Evolutionary conservation across 2,797 vertebrate species (phyloP).

Genomic region (Myiotriccus ornatus): DNA sequence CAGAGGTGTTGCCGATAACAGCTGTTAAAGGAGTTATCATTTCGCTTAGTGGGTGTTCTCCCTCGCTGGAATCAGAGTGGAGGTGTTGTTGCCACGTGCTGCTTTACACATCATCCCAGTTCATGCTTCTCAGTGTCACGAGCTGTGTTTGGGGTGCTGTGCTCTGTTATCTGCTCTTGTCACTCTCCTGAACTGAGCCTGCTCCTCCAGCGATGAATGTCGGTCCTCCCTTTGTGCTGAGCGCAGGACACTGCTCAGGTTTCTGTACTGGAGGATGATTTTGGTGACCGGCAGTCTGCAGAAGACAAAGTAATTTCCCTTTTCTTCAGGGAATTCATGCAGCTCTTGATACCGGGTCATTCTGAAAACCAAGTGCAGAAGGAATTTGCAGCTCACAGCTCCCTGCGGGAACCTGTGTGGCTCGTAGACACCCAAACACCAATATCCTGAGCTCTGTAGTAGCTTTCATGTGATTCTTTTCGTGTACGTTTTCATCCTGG

Average conservation of each 20-base stretch:
- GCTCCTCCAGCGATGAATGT: not conserved
- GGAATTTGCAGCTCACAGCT: not conserved
- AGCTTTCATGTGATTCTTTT: no score
- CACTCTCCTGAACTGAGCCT: not conserved
- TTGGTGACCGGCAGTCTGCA: not conserved
- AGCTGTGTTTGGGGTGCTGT: not conserved
- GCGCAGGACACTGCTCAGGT: not conserved
- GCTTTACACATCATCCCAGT: not conserved
- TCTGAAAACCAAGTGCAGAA: not conserved
- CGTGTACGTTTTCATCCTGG: not conserved
- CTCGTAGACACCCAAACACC: not conserved
- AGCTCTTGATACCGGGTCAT: not conserved
- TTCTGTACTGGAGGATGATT: not conserved
- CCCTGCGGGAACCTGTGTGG: not conserved
- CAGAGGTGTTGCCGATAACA: not conserved
- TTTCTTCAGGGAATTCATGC: not conserved
- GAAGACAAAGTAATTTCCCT: not conserved
- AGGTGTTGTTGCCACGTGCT: not conserved
- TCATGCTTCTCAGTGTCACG: not conserved
- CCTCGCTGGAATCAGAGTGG: not conserved
- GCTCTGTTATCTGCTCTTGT: no score
- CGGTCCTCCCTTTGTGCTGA: not conserved
- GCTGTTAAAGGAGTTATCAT: accelerated
- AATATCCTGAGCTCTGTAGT: not conserved
- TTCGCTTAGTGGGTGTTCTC: not conserved